Percentiles rank a stretch among this genome's conserved stretches.
These are phyloP conservation scores for pig (Sus scrofa) DNA, from an alignment of 2,113 vertebrate genomes.

Conservation along the genomic window T2T-Sscrofa CM000816.6:23443001-23443500, in stretches of 20 bases:
- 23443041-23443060: too few relatives aligned
- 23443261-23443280: neutral
- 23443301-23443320: neutral
- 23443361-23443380: neutral
- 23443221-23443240: neutral
- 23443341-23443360: neutral
- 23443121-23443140: too few relatives aligned
- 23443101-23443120: too few relatives aligned
- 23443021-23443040: too few relatives aligned
- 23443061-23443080: too few relatives aligned
- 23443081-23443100: too few relatives aligned
- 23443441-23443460: conserved; percentile 49
- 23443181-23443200: neutral
- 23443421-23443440: neutral
- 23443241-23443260: neutral
- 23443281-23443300: neutral
- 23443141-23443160: too few relatives aligned
- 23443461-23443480: conserved; percentile 64
- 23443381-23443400: neutral
- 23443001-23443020: neutral
- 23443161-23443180: neutral
- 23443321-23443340: neutral
- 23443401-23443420: neutral
- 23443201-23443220: neutral
- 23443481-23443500: neutral